These are phyloP conservation scores for Eupleurogrammus muticus DNA, from an alignment of 2,797 vertebrate species.

Conservation along the genomic window DNA sequence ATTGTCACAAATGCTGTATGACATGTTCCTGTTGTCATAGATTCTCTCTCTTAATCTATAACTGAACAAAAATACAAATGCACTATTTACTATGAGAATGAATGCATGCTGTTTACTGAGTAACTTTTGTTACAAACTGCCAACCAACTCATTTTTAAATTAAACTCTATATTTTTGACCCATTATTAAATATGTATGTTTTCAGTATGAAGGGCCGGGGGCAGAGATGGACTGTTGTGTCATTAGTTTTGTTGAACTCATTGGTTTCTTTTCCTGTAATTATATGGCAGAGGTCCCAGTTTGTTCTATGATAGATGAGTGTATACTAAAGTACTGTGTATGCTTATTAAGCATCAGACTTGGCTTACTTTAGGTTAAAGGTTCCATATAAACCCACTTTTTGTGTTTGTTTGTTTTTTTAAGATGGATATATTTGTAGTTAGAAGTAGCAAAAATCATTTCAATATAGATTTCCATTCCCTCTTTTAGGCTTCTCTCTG, in stretches of 20 bases:
- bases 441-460: no score
- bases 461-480: no score
- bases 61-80: no score
- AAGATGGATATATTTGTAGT: no score
- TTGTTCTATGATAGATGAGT: not conserved
- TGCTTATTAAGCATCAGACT: not conserved
- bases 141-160: not conserved
- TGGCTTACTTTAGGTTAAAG: not conserved
- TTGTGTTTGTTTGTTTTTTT: no score
- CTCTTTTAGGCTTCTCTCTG: no score
- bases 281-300: not conserved
- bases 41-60: no score
- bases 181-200: conserved; percentile 4
- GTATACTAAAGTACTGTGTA: not conserved
- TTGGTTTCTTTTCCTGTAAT: not conserved
- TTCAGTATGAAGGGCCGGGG: not conserved
- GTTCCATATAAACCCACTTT: no score
- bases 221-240: not conserved
- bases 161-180: not conserved
- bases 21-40: no score
- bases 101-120: no score
- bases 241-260: not conserved
- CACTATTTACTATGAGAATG: not conserved
- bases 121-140: not conserved
- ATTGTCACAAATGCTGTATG: no score